These are phyloP conservation scores for Pterocles burchelli DNA, from an alignment of 2,113 vertebrate species.

Conservation along the genomic window DNA sequence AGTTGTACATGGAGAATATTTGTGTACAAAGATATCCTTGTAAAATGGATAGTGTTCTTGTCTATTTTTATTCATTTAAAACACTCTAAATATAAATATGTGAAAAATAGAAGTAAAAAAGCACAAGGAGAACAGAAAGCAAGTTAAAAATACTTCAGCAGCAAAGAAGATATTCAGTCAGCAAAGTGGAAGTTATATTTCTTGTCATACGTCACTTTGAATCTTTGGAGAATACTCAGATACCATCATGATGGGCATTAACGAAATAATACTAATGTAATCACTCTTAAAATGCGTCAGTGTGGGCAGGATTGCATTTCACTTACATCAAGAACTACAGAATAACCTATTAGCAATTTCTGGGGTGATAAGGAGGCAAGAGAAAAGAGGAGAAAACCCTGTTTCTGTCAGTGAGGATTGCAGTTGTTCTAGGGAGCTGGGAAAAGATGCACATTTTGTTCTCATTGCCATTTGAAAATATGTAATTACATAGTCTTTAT, in stretches of 20 bases:
- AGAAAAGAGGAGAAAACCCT: background rate
- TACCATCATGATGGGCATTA: background rate
- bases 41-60: constrained; percentile 1
- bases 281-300: background rate
- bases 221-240: background rate
- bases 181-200: background rate
- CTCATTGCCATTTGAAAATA: background rate
- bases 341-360: background rate
- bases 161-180: background rate
- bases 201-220: background rate
- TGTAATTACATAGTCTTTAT: background rate
- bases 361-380: background rate
- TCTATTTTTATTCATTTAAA: constrained; percentile 45
- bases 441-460: background rate
- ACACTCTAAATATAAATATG: constrained; percentile 25
- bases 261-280: background rate
- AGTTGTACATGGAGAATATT: constrained; percentile 23
- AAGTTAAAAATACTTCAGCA: constrained; percentile 13
- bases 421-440: background rate
- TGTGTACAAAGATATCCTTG: constrained; percentile 21
- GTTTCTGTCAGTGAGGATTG: background rate
- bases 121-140: background rate
- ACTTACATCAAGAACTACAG: background rate
- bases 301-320: background rate
- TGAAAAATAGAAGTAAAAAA: constrained; percentile 8